Conservation (phyloP, 2,888 invertebrate species). For the Barypeithes pellucidus region DNA sequence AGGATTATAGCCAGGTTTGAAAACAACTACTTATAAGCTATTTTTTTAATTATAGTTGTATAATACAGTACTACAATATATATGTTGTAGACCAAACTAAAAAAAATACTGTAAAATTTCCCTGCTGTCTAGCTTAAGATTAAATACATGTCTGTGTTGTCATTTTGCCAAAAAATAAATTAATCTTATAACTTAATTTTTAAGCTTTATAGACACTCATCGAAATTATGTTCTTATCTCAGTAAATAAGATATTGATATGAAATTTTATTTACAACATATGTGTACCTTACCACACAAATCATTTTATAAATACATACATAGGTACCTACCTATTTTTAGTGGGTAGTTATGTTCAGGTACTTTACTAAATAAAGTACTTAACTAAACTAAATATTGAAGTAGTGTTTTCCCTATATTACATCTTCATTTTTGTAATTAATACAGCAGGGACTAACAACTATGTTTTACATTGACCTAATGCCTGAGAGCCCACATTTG, state of each 20-base stretch:
- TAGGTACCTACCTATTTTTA: too few relatives aligned
- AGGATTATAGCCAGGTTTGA: too few relatives aligned
- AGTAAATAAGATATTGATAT: slow-evolving; percentile 15
- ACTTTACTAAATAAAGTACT: neutral
- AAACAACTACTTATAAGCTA: too few relatives aligned
- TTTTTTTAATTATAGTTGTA: too few relatives aligned
- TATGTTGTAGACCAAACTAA: too few relatives aligned
- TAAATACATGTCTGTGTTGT: neutral
- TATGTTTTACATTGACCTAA: slow-evolving; percentile 1
- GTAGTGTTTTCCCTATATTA: too few relatives aligned
- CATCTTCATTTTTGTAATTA: too few relatives aligned
- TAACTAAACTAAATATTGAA: too few relatives aligned
- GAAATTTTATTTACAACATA: neutral
- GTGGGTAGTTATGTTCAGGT: neutral
- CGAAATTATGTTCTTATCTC: slow-evolving; percentile 5
- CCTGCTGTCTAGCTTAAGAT: too few relatives aligned
- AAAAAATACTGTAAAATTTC: too few relatives aligned
- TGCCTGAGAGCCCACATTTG: neutral
- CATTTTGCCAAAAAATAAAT: slow-evolving; percentile 10
- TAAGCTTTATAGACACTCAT: neutral
- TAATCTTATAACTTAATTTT: slow-evolving; percentile 15
- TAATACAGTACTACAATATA: too few relatives aligned
- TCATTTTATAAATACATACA: neutral
- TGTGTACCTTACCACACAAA: neutral
- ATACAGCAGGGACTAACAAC: neutral